Percentiles rank a stretch among this genome's conserved stretches.
phyloP scores from a whole-genome alignment of 2,113 vertebrate genomes.

The Falcunculus frontatus region DNA sequence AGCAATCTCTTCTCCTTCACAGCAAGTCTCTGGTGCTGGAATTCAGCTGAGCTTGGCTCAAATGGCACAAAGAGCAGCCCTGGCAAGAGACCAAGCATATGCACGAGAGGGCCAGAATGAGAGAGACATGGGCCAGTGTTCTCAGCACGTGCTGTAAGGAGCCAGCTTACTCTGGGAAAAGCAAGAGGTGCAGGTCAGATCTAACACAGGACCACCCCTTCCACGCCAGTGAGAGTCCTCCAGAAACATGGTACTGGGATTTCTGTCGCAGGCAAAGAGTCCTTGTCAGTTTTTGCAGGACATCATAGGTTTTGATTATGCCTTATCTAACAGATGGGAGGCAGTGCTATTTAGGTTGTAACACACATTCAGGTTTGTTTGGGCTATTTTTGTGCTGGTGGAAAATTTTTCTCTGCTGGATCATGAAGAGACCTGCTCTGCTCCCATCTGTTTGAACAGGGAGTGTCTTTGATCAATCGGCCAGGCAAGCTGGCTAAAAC shows the following conservation, averaged over 20 bases:
- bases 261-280: background rate
- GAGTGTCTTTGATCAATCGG: background rate
- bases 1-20: background rate
- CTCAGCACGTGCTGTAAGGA: accelerated
- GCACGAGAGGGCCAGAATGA: background rate
- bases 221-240: background rate
- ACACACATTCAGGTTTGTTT: background rate
- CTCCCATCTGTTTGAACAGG: background rate
- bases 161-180: background rate
- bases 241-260: background rate
- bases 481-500: background rate
- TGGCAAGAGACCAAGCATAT: background rate
- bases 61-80: background rate
- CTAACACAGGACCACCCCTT: background rate
- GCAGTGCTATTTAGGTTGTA: background rate
- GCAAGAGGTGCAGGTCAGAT: background rate
- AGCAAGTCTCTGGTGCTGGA: background rate
- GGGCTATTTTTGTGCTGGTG: background rate
- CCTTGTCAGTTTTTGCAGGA: background rate
- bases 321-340: background rate
- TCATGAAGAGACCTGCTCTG: background rate
- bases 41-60: background rate
- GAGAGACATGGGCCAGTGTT: background rate
- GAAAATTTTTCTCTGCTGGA: background rate
- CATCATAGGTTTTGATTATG: background rate